Evolutionary conservation across 2,113 vertebrate species (phyloP), one percentile per base, ranked within the genome.

Genomic region (Mirounga angustirostris): DNA sequence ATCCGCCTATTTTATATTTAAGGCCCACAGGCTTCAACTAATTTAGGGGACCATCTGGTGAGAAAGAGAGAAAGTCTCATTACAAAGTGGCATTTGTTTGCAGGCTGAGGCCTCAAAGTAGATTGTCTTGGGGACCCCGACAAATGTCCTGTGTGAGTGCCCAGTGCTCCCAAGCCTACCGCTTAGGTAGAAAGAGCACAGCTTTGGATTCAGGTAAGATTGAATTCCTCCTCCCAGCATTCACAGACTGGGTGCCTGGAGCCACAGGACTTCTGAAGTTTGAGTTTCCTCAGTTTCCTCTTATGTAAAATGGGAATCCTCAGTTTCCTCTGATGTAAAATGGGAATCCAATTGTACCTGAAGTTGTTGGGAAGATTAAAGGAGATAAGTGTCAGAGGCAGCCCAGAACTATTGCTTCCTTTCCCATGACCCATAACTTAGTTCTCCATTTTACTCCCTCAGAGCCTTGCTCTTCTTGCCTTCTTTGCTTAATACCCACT

Each of bases 1-100:
- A 95, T 91, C 65, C 0, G 14, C 87, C 67, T 83, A 40, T 82
- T 87, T 91, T 94, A 90, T 95, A 90, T 97, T 95, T 93, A 93
- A 93, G 94, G 73, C 80, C 85, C 90, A 74, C 30, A 95, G 90
- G 80, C 90, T 93, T 95, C 61, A 95, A 93, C 91, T 86, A 93
- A 97, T 86, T 97, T 86, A 81, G 74, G 61, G 56, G 56, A 86
- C 80, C 86, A 90, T 95, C 91, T 95, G 91, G 46, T 97, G 40
- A 86, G 69, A 46, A 95, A 94, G 71, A 89, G 22, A 91, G 90
- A 76, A 78, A 95, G 36, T 97, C 86, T 93, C 40, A 80, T 71
- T 97, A 86, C 81, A 76, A 63, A 93, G 58, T 74, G 50, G 30
- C 56, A 86, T 93, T 95, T 61, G 50, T 90, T 93, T 80, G 56